Conservation (phyloP, 2,113 vertebrate species). For the Trachemys scripta region DNA sequence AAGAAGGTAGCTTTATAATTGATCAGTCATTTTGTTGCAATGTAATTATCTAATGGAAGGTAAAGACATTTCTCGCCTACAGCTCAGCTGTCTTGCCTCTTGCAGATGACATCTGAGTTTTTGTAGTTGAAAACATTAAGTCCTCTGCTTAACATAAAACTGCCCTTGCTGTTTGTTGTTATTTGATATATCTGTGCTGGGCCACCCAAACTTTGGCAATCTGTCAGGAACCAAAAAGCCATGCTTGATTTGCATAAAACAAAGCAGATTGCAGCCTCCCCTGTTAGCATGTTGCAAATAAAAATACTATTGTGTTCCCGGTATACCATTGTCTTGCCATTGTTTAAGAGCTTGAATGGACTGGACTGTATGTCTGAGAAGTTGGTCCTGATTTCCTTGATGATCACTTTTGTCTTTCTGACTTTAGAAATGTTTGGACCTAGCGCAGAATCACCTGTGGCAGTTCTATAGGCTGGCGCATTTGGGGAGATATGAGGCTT, state of each 20-base stretch:
- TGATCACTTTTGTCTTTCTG: background rate
- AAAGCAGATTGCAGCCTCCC: background rate
- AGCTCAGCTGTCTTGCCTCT: constrained; percentile 58
- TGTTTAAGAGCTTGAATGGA: constrained; percentile 1
- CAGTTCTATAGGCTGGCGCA: rapidly evolving
- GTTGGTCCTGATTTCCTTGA: background rate
- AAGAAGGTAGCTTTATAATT: constrained; percentile 82
- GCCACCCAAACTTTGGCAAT: constrained; percentile 11
- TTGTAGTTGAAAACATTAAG: constrained; percentile 57
- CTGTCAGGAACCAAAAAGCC: constrained; percentile 28
- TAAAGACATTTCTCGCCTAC: constrained; percentile 73
- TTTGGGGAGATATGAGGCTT: background rate
- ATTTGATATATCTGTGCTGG: constrained; percentile 18
- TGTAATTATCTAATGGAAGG: constrained; percentile 76
- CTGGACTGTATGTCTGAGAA: background rate
- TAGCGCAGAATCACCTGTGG: background rate
- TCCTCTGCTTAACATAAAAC: constrained; percentile 41
- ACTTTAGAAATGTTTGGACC: background rate
- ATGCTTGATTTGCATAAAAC: background rate
- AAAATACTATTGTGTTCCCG: background rate
- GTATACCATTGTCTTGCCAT: background rate
- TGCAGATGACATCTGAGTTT: constrained; percentile 54
- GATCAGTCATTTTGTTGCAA: constrained; percentile 80
- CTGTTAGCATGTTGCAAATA: background rate
- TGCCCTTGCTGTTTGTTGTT: constrained; percentile 53